phyloP scores from a whole-genome alignment of 2,888 invertebrate species.

The Cerceris ruficornis region DNA sequence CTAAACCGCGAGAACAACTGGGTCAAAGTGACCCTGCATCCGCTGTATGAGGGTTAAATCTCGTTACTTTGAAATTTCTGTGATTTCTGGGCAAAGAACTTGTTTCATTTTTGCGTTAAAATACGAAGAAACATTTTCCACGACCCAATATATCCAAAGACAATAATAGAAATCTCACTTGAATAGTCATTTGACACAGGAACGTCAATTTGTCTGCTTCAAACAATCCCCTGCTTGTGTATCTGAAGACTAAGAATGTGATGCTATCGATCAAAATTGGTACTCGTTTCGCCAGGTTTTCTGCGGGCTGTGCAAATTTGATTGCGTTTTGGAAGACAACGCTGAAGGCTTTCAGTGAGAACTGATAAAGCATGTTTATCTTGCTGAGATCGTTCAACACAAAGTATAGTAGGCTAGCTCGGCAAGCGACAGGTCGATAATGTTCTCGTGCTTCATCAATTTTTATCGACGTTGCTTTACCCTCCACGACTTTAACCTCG shows the following conservation, averaged over 20 bases:
- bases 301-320: constrained; percentile 86
- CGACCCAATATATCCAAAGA: background rate
- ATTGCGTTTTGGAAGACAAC: constrained; percentile 95
- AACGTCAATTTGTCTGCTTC: constrained; percentile 96
- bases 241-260: constrained; percentile 92
- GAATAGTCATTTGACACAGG: constrained; percentile 92
- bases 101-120: too few relatives aligned
- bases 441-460: constrained; percentile 96
- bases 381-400: constrained; percentile 95
- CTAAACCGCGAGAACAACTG: too few relatives aligned
- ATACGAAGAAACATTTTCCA: too few relatives aligned
- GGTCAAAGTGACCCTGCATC: too few relatives aligned
- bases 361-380: constrained; percentile 97
- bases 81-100: too few relatives aligned
- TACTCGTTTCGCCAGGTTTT: constrained; percentile 89
- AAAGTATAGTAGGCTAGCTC: constrained; percentile 96
- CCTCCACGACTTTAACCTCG: constrained; percentile 86
- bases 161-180: constrained; percentile 82
- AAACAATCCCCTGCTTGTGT: constrained; percentile 95
- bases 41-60: too few relatives aligned
- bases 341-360: constrained; percentile 96
- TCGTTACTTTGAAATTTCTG: too few relatives aligned
- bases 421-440: constrained; percentile 92
- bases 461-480: constrained; percentile 90
- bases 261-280: constrained; percentile 92